phyloP scores from a whole-genome alignment of 1,140 invertebrate species.

The Megalopta genalis region DNA sequence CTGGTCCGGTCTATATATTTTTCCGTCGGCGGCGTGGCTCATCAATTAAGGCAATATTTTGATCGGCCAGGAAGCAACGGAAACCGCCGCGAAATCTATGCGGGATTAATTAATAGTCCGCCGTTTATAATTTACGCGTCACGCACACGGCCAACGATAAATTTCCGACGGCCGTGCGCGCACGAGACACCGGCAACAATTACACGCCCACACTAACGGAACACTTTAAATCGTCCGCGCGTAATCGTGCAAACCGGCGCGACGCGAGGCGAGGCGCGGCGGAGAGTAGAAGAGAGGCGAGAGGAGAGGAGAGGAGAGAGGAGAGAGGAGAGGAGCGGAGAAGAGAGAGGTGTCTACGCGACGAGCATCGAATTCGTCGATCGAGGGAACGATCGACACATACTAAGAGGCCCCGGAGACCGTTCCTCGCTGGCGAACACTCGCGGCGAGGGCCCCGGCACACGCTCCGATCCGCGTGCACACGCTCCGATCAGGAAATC shows the following conservation, averaged over 20 bases:
- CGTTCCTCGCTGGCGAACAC: constrained; percentile 22
- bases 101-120: constrained; percentile 52
- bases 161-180: constrained; percentile 29
- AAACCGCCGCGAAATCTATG: constrained; percentile 46
- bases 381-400: constrained; percentile 48
- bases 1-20: constrained; percentile 8
- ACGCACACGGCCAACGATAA: constrained; percentile 40
- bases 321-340: too few relatives aligned
- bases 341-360: constrained; percentile 17
- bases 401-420: constrained; percentile 60
- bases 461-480: constrained; percentile 28
- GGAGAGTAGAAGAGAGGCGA: too few relatives aligned
- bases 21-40: constrained; percentile 26
- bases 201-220: constrained; percentile 27
- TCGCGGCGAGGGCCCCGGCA: constrained; percentile 16
- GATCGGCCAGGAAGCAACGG: constrained; percentile 39
- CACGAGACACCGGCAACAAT: constrained; percentile 37
- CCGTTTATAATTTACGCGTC: constrained; percentile 50
- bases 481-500: constrained; percentile 66
- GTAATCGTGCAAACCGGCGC: constrained; percentile 19
- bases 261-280: constrained; percentile 8
- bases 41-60: constrained; percentile 50
- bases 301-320: too few relatives aligned
- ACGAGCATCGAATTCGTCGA: constrained; percentile 45
- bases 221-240: constrained; percentile 42